Conservation (phyloP, 1,140 invertebrate species). For the Pentalonia nigronervosa region DNA sequence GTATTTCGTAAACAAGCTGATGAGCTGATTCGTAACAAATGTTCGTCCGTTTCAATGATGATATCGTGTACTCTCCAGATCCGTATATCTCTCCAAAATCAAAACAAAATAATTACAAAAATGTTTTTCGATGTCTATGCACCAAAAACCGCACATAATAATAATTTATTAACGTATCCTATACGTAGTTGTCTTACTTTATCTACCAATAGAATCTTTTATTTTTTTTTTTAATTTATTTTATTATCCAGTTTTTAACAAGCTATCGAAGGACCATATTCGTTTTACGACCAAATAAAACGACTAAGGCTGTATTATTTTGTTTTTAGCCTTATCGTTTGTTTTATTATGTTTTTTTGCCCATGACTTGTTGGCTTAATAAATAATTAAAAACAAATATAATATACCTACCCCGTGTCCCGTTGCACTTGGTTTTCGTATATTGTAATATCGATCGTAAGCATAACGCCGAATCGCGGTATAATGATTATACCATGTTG, state of each 20-base stretch:
- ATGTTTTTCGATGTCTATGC: not conserved
- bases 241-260: not conserved
- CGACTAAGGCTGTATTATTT: not conserved
- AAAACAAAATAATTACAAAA: not conserved
- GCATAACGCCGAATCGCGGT: not conserved
- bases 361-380: not conserved
- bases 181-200: too few relatives aligned
- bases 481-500: not conserved
- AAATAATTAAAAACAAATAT: not conserved
- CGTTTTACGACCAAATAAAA: too few relatives aligned
- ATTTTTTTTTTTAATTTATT: too few relatives aligned
- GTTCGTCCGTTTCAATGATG: not conserved
- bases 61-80: not conserved
- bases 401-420: too few relatives aligned
- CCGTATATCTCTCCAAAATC: not conserved
- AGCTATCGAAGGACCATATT: not conserved
- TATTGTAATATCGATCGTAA: not conserved
- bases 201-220: too few relatives aligned
- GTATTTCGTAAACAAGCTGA: too few relatives aligned
- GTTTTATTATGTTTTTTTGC: too few relatives aligned
- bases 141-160: not conserved
- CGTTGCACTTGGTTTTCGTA: not conserved
- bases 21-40: too few relatives aligned
- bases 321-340: not conserved
- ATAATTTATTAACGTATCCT: too few relatives aligned